Conservation (phyloP, 2,113 vertebrate genomes). For the Corydoras sp. region DNA sequence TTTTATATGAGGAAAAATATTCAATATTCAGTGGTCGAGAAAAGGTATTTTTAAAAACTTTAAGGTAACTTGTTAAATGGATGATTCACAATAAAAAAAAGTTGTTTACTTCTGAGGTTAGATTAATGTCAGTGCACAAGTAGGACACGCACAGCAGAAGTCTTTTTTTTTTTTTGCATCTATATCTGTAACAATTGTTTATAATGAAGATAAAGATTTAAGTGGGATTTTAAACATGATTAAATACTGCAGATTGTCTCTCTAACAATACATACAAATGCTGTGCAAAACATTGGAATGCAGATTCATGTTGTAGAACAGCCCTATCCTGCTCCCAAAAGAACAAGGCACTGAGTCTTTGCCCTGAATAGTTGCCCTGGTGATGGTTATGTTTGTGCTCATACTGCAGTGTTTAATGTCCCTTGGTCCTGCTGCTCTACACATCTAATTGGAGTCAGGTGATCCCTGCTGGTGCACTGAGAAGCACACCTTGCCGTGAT, state of each 20-base stretch:
- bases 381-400: constrained; percentile 39
- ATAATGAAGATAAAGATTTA: background rate
- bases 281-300: background rate
- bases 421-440: constrained; percentile 22
- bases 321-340: background rate
- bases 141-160: too few relatives aligned
- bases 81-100: background rate
- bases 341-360: constrained; percentile 17
- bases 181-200: background rate
- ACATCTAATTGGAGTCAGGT: constrained; percentile 33
- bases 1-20: too few relatives aligned
- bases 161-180: background rate
- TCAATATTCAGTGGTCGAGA: too few relatives aligned
- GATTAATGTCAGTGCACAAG: background rate
- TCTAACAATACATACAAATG: background rate
- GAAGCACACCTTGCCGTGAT: constrained; percentile 9
- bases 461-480: constrained; percentile 11
- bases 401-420: constrained; percentile 35
- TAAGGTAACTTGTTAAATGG: background rate
- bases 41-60: too few relatives aligned
- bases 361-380: constrained; percentile 35
- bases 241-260: background rate
- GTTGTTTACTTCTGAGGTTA: too few relatives aligned
- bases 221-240: background rate
- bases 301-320: background rate